phyloP scores from a whole-genome alignment of 2,113 vertebrate genomes.

The Zosterops hypoxanthus region DNA sequence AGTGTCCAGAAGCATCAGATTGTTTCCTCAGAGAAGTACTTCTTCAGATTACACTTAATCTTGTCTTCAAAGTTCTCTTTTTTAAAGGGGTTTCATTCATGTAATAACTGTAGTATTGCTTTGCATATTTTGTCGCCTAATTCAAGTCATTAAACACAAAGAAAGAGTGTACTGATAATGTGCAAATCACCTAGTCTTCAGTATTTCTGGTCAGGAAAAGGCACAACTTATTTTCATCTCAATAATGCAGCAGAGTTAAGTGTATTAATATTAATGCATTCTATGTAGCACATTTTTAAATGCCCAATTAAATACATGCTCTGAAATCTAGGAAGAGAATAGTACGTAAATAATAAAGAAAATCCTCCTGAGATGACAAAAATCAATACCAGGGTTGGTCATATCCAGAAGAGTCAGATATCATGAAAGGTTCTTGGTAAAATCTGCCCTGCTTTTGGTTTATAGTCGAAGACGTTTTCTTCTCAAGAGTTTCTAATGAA shows the following conservation, averaged over 20 bases:
- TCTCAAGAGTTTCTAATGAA: not conserved
- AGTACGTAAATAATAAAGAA: not conserved
- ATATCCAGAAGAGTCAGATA: not conserved
- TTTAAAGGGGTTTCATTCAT: not conserved
- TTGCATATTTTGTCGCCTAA: not conserved
- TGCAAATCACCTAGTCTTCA: not conserved
- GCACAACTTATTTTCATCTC: not conserved
- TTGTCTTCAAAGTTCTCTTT: not conserved
- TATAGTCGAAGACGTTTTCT: not conserved
- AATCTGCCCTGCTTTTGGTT: not conserved
- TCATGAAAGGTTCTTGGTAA: not conserved
- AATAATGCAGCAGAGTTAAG: not conserved
- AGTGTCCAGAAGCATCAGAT: not conserved
- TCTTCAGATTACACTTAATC: not conserved
- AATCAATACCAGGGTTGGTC: rapidly evolving
- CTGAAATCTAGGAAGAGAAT: not conserved
- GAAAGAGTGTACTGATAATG: not conserved
- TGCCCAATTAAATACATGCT: not conserved
- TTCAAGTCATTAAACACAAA: not conserved
- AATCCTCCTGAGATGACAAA: not conserved
- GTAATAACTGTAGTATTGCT: not conserved
- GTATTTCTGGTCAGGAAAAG: not conserved
- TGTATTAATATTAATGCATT: not conserved
- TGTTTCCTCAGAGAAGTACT: not conserved
- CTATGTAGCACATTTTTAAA: not conserved